Evolutionary conservation across 2,888 invertebrate genomes (phyloP).

Genomic region (Chrysolina oricalcia): DNA sequence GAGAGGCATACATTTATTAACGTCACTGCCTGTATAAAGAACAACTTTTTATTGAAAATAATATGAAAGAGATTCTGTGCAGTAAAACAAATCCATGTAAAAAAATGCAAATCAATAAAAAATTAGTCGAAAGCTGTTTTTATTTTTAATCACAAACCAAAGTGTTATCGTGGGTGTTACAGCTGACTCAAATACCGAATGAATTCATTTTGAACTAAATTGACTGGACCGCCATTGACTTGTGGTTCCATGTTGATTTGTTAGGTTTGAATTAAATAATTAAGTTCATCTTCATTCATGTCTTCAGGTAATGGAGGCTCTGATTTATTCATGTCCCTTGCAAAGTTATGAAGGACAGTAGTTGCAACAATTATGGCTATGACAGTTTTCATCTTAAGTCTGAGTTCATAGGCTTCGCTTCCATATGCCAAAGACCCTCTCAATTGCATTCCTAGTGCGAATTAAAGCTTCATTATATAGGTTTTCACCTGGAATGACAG

Average conservation of each 20-base stretch:
- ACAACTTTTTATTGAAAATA: constrained; percentile 3
- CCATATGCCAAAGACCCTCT: constrained; percentile 61
- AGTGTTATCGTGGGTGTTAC: constrained; percentile 21
- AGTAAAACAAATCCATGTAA: constrained; percentile 9
- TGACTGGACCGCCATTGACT: constrained; percentile 21
- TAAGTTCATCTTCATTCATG: constrained; percentile 38
- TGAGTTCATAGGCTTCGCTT: constrained; percentile 57
- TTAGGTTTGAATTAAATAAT: constrained; percentile 38
- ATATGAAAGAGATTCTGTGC: not conserved
- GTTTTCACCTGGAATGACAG: constrained; percentile 2
- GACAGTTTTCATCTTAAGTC: constrained; percentile 31
- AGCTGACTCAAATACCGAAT: constrained; percentile 29
- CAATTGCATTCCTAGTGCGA: not conserved
- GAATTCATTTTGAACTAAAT: constrained; percentile 26
- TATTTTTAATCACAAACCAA: not conserved
- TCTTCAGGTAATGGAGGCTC: constrained; percentile 40
- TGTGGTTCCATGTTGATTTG: constrained; percentile 23
- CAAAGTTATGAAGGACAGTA: constrained; percentile 41
- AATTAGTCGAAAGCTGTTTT: constrained; percentile 20
- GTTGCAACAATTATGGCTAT: constrained; percentile 37
- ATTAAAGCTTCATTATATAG: constrained; percentile 4
- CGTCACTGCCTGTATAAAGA: constrained; percentile 1
- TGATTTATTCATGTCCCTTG: constrained; percentile 32
- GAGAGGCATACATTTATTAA: constrained; percentile 1
- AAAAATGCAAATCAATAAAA: constrained; percentile 16